phyloP scores from a whole-genome alignment of 2,888 invertebrate genomes.

The Synanthedon andrenaeformis region DNA sequence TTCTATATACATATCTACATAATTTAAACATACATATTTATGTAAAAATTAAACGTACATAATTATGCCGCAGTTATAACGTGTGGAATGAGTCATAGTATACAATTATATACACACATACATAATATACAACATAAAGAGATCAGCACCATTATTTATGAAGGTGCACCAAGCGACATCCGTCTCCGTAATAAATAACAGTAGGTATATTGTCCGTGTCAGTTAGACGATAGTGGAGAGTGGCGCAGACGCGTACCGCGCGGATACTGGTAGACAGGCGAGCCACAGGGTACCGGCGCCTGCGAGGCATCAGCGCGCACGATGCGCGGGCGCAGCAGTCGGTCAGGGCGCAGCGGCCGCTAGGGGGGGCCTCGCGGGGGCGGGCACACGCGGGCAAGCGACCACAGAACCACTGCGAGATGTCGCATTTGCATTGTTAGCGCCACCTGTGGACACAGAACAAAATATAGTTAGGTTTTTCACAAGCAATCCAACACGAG shows the following conservation, averaged over 20 bases:
- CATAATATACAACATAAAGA: neutral
- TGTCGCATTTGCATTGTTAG: constrained; percentile 40
- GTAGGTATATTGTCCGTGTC: neutral
- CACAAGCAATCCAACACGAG: neutral
- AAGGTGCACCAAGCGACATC: neutral
- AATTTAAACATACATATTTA: no score
- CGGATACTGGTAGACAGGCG: constrained; percentile 48
- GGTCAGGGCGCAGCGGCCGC: constrained; percentile 66
- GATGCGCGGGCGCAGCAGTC: constrained; percentile 42
- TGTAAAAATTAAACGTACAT: no score
- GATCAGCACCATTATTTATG: constrained; percentile 5
- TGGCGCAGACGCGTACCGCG: constrained; percentile 26
- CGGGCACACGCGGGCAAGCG: constrained; percentile 77
- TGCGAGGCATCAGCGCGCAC: constrained; percentile 55
- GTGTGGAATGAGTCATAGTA: neutral
- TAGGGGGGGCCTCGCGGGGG: constrained; percentile 50
- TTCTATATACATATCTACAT: no score
- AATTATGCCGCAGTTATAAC: neutral
- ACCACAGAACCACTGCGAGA: constrained; percentile 59
- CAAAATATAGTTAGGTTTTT: neutral
- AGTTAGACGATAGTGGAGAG: constrained; percentile 22
- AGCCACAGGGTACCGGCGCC: constrained; percentile 44
- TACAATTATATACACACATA: neutral
- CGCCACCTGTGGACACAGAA: constrained; percentile 31
- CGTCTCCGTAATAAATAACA: neutral